Conservation (phyloP, 2,888 invertebrate genomes). For the Cephus sareptanus region DNA sequence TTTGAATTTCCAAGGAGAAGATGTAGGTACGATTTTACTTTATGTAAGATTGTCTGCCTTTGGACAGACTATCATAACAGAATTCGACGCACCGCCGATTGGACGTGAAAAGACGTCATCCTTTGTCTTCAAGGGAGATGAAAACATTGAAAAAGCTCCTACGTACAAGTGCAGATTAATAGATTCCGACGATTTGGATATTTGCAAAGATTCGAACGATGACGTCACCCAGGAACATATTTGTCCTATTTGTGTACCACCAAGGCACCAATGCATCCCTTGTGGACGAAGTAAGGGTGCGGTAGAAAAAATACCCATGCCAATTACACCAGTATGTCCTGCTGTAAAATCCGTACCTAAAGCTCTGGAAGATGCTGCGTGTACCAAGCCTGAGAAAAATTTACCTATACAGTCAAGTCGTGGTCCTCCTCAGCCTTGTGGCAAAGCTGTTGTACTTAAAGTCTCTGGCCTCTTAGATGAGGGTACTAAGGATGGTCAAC, state of each 20-base stretch:
- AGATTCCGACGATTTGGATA: conserved; percentile 29
- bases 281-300: conserved; percentile 33
- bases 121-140: conserved; percentile 45
- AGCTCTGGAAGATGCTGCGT: not conserved
- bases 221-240: conserved; percentile 4
- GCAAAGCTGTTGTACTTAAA: conserved; percentile 58
- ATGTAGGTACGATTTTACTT: conserved; percentile 70
- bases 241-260: conserved; percentile 34
- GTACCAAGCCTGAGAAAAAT: not conserved
- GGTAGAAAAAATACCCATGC: not conserved
- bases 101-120: conserved; percentile 25
- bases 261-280: conserved; percentile 34
- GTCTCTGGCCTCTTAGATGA: conserved; percentile 55
- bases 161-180: conserved; percentile 49
- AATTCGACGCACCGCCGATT: conserved; percentile 62
- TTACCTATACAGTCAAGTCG: conserved; percentile 44
- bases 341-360: not conserved
- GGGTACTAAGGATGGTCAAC: conserved; percentile 18
- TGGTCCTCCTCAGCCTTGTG: conserved; percentile 40
- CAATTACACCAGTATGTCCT: not conserved
- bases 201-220: conserved; percentile 31
- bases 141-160: conserved; percentile 29
- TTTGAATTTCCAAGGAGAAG: conserved; percentile 64
- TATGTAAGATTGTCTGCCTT: conserved; percentile 75
- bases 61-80: conserved; percentile 74